A percentile compares a stretch with the other conserved stretches of the same genome.
Conservation (phyloP, 2,113 vertebrate genomes). For the Cyprinodon tularosa region DNA sequence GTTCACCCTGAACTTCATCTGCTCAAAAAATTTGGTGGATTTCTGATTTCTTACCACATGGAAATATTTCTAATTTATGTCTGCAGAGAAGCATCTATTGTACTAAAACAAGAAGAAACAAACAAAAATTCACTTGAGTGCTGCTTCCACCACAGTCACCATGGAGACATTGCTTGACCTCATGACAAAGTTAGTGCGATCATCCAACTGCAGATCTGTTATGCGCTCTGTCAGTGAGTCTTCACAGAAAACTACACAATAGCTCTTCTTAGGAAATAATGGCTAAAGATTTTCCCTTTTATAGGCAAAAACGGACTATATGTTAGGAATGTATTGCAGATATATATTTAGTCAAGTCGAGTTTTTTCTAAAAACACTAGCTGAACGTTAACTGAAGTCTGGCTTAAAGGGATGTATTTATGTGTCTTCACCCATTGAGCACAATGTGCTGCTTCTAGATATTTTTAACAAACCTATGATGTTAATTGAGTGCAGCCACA, state of each 20-base stretch:
- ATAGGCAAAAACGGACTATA: conserved; percentile 53
- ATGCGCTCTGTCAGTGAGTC: conserved; percentile 59
- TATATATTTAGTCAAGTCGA: conserved; percentile 3
- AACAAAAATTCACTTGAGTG: conserved; percentile 7
- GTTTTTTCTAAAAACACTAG: conserved; percentile 11
- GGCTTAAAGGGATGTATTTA: conserved; percentile 20
- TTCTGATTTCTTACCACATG: conserved; percentile 12
- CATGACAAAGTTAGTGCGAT: conserved; percentile 45
- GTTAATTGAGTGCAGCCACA: conserved; percentile 66
- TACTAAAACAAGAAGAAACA: conserved; percentile 6
- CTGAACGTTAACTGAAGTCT: conserved; percentile 15
- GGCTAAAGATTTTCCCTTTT: conserved; percentile 48
- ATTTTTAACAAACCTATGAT: conserved; percentile 62
- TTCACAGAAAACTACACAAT: conserved; percentile 49
- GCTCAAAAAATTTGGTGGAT: conserved; percentile 1
- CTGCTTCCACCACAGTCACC: conserved; percentile 45
- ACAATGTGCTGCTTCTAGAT: conserved; percentile 64
- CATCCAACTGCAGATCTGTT: conserved; percentile 57
- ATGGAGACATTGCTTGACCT: conserved; percentile 67
- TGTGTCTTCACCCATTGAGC: conserved; percentile 29
- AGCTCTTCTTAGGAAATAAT: conserved; percentile 45
- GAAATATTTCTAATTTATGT: conserved; percentile 9
- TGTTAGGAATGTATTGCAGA: conserved; percentile 40
- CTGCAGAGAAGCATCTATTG: conserved; percentile 13
- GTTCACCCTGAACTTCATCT: not conserved